Percentiles rank a stretch among this genome's conserved stretches.
phyloP scores from a whole-genome alignment of 2,888 invertebrate species.

The Hydriomena furcata region DNA sequence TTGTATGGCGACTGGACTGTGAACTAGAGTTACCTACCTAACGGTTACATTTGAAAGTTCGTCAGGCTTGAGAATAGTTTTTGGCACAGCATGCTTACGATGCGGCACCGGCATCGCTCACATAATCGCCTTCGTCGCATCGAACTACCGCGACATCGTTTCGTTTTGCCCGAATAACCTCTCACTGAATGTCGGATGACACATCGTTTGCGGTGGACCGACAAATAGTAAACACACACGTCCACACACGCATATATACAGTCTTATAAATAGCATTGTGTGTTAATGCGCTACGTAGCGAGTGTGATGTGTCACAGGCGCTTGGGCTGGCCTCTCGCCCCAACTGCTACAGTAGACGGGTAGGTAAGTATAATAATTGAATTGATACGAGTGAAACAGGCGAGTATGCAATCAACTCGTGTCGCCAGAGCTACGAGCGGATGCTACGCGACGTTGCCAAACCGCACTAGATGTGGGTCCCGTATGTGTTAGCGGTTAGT shows the following conservation, averaged over 20 bases:
- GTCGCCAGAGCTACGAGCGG: constrained; percentile 41
- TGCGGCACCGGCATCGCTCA: constrained; percentile 14
- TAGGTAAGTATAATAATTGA: constrained; percentile 55
- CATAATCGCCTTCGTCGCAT: constrained; percentile 29
- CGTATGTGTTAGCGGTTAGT: constrained; percentile 46
- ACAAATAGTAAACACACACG: constrained; percentile 77
- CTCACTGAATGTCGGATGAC: constrained; percentile 74
- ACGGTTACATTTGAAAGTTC: constrained; percentile 20
- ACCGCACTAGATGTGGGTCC: constrained; percentile 52
- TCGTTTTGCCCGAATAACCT: constrained; percentile 67
- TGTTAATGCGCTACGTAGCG: constrained; percentile 75
- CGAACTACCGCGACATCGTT: constrained; percentile 47
- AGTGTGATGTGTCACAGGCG: constrained; percentile 70
- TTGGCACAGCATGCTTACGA: constrained; percentile 46
- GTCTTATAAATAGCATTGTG: constrained; percentile 76
- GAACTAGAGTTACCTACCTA: neutral
- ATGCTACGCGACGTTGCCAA: constrained; percentile 65
- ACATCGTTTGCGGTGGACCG: constrained; percentile 73
- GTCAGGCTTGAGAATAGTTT: constrained; percentile 47
- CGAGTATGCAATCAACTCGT: constrained; percentile 55
- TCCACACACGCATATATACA: constrained; percentile 68
- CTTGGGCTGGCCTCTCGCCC: constrained; percentile 43
- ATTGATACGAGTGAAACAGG: constrained; percentile 56
- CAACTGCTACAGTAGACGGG: constrained; percentile 57
- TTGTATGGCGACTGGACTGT: too few species aligned